Evolutionary conservation across 2,797 vertebrate species (phyloP).

Genomic region (Malacoctenus gilli): DNA sequence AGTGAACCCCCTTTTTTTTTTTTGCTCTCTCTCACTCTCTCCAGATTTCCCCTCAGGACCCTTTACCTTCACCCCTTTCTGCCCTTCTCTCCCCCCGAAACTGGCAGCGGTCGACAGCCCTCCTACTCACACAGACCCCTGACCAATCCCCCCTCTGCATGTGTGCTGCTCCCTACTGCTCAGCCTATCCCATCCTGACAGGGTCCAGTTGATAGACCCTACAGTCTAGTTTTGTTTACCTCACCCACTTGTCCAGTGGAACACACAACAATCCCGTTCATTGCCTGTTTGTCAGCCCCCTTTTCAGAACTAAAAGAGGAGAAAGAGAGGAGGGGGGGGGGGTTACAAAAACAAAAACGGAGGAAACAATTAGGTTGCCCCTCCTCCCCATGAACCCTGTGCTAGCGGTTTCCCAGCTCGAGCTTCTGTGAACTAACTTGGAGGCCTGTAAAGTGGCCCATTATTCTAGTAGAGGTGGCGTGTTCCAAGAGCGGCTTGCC

Average conservation of each 20-base stretch:
- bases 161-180: conserved; percentile 58
- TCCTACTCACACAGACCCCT: conserved; percentile 32
- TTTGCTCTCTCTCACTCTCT: background rate
- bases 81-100: conserved; percentile 14
- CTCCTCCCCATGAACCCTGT: conserved; percentile 75
- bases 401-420: conserved; percentile 83
- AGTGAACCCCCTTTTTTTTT: conserved; percentile 31
- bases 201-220: conserved; percentile 62
- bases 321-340: conserved; percentile 28
- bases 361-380: conserved; percentile 82
- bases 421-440: conserved; percentile 82
- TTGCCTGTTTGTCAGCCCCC: conserved; percentile 81
- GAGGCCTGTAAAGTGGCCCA: conserved; percentile 82
- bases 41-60: conserved; percentile 27
- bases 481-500: conserved; percentile 79
- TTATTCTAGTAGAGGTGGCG: conserved; percentile 80
- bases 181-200: conserved; percentile 55
- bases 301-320: conserved; percentile 74
- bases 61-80: conserved; percentile 37
- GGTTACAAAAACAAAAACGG: conserved; percentile 68
- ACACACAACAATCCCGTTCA: conserved; percentile 83
- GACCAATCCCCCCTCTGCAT: conserved; percentile 54
- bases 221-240: conserved; percentile 78
- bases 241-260: conserved; percentile 77
- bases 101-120: conserved; percentile 33